Percentiles rank a stretch among this genome's conserved stretches.
Conservation (phyloP, 1,140 invertebrate genomes). For the Muscidifurax raptorellus region DNA sequence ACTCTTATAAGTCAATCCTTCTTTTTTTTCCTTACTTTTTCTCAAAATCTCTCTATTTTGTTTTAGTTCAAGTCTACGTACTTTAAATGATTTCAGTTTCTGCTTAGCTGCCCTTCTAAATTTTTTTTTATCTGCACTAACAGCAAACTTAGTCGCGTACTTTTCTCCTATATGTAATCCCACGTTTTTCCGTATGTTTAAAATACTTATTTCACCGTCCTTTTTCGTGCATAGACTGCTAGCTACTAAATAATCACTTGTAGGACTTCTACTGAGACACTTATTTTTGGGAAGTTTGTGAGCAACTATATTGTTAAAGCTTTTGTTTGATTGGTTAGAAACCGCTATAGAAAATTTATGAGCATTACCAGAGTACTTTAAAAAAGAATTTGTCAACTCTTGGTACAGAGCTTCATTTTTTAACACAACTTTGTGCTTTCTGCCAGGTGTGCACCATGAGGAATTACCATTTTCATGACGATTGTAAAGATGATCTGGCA, state of each 20-base stretch:
- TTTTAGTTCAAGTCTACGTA: neutral
- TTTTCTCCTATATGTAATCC: neutral
- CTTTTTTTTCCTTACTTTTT: neutral
- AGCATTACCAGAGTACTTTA: slow-evolving; percentile 39
- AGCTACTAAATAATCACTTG: neutral
- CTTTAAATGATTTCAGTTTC: neutral
- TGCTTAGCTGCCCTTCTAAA: no score
- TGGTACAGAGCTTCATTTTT: slow-evolving; percentile 25
- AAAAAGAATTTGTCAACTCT: slow-evolving; percentile 29
- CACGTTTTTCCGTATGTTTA: neutral
- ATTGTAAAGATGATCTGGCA: no score
- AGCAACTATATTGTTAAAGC: slow-evolving; percentile 26
- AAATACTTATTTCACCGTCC: slow-evolving; percentile 1
- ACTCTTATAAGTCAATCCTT: neutral
- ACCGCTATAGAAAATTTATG: slow-evolving; percentile 50
- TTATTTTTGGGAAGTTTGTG: slow-evolving; percentile 11
- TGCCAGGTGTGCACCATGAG: no score
- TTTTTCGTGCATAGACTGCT: neutral
- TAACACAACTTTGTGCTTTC: no score
- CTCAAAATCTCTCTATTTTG: neutral
- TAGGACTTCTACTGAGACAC: neutral
- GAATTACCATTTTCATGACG: no score
- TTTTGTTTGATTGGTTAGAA: slow-evolving; percentile 47
- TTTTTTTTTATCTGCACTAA: no score
- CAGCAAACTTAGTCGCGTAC: neutral